Evolutionary conservation across 2,113 vertebrate species (phyloP).

Genomic region (Mesitornis unicolor): DNA sequence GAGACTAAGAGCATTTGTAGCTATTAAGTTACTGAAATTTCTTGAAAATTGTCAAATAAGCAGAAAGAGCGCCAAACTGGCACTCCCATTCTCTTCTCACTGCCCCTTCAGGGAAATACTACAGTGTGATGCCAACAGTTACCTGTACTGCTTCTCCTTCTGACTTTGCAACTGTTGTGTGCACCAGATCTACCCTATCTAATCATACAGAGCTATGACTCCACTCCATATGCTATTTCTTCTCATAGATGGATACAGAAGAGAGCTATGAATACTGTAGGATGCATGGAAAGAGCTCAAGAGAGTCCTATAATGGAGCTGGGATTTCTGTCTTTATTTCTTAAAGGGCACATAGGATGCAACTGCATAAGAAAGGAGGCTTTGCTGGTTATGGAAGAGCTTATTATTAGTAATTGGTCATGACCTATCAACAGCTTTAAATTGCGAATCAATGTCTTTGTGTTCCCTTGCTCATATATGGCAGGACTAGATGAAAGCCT

Average conservation of each 20-base stretch:
- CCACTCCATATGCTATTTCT: background rate
- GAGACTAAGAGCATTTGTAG: background rate
- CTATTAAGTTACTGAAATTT: background rate
- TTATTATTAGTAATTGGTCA: background rate
- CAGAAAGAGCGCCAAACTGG: background rate
- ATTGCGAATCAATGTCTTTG: background rate
- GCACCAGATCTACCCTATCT: background rate
- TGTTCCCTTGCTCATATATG: background rate
- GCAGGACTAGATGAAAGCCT: background rate
- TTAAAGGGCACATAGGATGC: background rate
- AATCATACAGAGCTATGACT: background rate
- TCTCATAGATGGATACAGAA: background rate
- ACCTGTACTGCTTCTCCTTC: background rate
- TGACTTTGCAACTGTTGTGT: background rate
- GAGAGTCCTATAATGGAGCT: background rate
- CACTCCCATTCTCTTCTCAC: background rate
- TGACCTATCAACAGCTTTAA: background rate
- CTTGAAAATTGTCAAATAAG: background rate
- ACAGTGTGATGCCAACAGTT: background rate
- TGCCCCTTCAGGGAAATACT: background rate
- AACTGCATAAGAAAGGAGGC: accelerated
- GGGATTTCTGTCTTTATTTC: background rate
- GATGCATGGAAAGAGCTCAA: background rate
- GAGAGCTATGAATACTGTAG: background rate
- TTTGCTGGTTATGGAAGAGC: background rate